Evolutionary conservation across 2,797 vertebrate genomes (phyloP).

Genomic region (Furcifer pardalis): DNA sequence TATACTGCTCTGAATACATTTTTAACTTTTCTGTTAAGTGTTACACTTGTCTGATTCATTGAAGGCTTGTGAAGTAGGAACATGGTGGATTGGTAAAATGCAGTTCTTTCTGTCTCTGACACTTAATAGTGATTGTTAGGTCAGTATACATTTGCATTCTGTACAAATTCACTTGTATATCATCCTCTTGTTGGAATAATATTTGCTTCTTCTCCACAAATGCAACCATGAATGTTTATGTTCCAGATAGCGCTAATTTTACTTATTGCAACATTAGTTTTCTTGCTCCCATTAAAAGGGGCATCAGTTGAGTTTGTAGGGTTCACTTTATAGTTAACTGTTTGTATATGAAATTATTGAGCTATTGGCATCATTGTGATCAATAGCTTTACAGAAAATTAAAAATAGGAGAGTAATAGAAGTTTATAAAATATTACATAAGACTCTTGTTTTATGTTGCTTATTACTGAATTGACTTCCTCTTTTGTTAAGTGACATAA

Average conservation of each 20-base stretch:
- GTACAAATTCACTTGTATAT: background rate
- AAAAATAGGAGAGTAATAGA: background rate
- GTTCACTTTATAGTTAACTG: background rate
- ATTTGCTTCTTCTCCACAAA: background rate
- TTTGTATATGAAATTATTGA: background rate
- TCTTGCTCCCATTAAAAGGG: background rate
- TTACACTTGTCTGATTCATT: constrained; percentile 49
- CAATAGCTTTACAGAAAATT: background rate
- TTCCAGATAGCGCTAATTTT: background rate
- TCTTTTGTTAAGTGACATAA: background rate
- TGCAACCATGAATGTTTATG: background rate
- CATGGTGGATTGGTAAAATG: background rate
- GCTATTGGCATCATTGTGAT: background rate
- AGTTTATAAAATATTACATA: background rate
- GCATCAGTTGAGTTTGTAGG: background rate
- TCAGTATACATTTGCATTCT: background rate
- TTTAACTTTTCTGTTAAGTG: constrained; percentile 13
- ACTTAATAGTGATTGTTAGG: background rate
- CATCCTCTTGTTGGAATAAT: background rate
- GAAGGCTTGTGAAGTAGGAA: constrained; percentile 30
- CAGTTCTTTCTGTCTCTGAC: background rate
- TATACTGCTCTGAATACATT: background rate
- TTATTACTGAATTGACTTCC: background rate
- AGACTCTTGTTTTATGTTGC: no score
- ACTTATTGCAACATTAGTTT: background rate